Evolutionary conservation across 2,113 vertebrate species (phyloP).

Genomic region (Taxidea taxus): DNA sequence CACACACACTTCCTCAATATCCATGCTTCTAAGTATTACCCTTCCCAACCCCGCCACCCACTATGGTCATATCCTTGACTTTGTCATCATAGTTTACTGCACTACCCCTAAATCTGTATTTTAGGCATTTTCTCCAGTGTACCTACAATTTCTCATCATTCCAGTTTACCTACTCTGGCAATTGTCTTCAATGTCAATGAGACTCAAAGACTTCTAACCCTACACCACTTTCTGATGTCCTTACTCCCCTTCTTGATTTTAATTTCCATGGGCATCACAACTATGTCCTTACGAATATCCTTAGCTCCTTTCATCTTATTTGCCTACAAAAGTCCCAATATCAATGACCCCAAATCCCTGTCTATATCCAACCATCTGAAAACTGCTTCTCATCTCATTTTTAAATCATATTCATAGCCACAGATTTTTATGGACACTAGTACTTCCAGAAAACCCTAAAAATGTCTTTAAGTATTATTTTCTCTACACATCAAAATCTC

Average conservation of each 20-base stretch:
- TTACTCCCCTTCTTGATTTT: background rate
- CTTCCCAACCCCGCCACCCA: background rate
- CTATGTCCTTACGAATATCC: background rate
- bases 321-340: background rate
- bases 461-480: background rate
- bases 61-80: background rate
- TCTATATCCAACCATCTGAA: background rate
- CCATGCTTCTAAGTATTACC: background rate
- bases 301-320: background rate
- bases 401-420: background rate
- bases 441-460: background rate
- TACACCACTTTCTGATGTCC: background rate
- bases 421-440: background rate
- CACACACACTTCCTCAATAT: background rate
- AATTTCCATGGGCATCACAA: background rate
- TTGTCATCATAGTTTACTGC: background rate
- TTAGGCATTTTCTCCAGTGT: background rate
- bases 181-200: background rate
- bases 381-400: slow-evolving; percentile 1
- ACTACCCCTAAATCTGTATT: background rate
- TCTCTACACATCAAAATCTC: background rate
- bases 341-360: background rate
- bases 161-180: background rate
- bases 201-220: background rate
- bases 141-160: background rate